These are phyloP conservation scores for Tamias sibiricus DNA, from an alignment of 2,113 vertebrate species.

Conservation along the genomic window DNA sequence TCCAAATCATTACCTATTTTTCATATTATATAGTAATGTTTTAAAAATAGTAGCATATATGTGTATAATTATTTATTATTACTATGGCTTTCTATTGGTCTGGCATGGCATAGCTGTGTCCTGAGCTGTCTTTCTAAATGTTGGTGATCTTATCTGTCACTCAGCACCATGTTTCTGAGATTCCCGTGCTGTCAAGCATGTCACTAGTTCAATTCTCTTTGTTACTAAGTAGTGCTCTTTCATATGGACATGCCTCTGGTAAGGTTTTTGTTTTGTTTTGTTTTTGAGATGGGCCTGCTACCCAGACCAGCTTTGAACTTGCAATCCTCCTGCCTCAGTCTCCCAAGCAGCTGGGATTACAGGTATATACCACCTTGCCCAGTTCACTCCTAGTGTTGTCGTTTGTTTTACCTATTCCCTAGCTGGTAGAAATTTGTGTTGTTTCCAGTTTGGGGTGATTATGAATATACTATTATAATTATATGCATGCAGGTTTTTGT, in stretches of 20 bases:
- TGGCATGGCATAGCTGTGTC: background rate
- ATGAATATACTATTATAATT: background rate
- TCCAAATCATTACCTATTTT: slow-evolving; percentile 35
- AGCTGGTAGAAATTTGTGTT: background rate
- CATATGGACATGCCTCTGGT: background rate
- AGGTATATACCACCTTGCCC: no score
- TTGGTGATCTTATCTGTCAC: background rate
- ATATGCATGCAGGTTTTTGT: background rate
- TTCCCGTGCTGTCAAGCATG: no score
- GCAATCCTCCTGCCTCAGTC: no score
- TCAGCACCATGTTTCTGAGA: background rate
- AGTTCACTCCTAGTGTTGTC: no score
- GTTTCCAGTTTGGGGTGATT: background rate
- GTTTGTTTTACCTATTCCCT: background rate
- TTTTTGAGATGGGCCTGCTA: no score
- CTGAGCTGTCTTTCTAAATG: background rate
- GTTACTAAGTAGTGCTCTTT: background rate
- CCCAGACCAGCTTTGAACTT: no score
- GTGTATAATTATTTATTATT: background rate
- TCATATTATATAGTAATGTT: background rate
- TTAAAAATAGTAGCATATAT: background rate
- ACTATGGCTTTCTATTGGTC: background rate
- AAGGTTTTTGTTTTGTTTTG: no score
- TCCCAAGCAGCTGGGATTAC: no score
- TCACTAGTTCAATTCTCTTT: background rate